These are phyloP conservation scores for Agonopterix heracliana DNA, from an alignment of 2,888 invertebrate species.

Conservation along the genomic window DNA sequence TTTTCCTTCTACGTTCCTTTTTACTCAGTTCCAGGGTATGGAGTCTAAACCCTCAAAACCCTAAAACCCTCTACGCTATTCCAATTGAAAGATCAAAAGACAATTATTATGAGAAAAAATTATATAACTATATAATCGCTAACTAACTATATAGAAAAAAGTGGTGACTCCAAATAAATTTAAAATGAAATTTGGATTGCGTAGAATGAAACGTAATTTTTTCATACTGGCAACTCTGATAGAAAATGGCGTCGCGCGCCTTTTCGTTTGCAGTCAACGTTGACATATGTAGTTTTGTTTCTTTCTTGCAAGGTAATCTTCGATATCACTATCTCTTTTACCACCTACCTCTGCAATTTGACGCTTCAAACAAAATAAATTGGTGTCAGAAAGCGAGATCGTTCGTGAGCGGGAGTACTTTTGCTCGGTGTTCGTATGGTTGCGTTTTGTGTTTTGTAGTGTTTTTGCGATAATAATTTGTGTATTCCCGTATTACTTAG, in stretches of 20 bases:
- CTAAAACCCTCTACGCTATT: too few species aligned
- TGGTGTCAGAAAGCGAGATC: constrained; percentile 13
- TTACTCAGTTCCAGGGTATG: too few species aligned
- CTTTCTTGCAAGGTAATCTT: constrained; percentile 4
- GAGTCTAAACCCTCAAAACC: too few species aligned
- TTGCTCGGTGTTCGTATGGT: constrained; percentile 43
- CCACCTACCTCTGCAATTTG: constrained; percentile 1
- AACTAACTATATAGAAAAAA: too few species aligned
- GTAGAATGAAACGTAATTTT: constrained; percentile 12
- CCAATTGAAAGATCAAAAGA: too few species aligned
- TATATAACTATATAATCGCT: too few species aligned
- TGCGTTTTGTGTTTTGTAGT: constrained; percentile 37
- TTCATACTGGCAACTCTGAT: constrained; percentile 18
- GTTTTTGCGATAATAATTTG: constrained; percentile 37
- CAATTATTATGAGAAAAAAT: too few species aligned
- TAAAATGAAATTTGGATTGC: not conserved
- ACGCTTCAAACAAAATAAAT: not conserved
- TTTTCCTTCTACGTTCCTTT: too few species aligned
- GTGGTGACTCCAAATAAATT: too few species aligned
- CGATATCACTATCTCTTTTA: constrained; percentile 12
- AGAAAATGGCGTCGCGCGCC: constrained; percentile 27
- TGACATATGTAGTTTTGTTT: constrained; percentile 10
- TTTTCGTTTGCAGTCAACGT: constrained; percentile 11
- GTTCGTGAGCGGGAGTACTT: constrained; percentile 28
- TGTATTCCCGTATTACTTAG: constrained; percentile 20